These are phyloP conservation scores for Drosophila dives DNA, from an alignment of 2,888 invertebrate species.

Conservation along the genomic window DNA sequence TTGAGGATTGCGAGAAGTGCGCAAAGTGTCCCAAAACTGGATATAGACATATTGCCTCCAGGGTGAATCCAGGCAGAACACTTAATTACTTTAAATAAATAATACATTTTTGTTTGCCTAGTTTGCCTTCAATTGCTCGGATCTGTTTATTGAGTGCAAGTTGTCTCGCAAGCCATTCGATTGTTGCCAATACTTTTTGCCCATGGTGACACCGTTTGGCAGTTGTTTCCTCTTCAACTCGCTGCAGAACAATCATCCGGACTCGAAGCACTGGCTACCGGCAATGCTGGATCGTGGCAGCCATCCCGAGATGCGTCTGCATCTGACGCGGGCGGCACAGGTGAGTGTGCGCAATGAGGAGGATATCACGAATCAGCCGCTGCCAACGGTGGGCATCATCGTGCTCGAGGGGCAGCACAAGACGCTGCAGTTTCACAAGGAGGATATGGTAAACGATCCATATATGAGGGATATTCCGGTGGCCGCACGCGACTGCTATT, in stretches of 20 bases:
- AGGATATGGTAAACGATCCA: conserved; percentile 88
- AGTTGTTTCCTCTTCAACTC: conserved; percentile 88
- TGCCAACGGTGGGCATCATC: conserved; percentile 53
- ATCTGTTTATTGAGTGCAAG: conserved; percentile 86
- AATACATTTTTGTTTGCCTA: conserved; percentile 22
- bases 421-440: conserved; percentile 84
- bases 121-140: conserved; percentile 85
- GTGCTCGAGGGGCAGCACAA: conserved; percentile 55
- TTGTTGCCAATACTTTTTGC: conserved; percentile 88
- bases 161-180: conserved; percentile 86
- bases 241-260: conserved; percentile 86
- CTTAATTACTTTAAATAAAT: background rate
- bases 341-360: conserved; percentile 80
- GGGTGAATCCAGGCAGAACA: conserved; percentile 45
- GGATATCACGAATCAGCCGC: conserved; percentile 78
- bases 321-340: conserved; percentile 56
- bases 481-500: conserved; percentile 89
- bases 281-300: conserved; percentile 67
- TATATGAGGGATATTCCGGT: conserved; percentile 87
- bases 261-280: conserved; percentile 76
- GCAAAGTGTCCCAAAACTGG: conserved; percentile 76
- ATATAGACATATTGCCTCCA: conserved; percentile 66
- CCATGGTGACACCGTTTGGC: conserved; percentile 87
- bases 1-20: conserved; percentile 64
- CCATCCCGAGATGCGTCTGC: conserved; percentile 68